Evolutionary conservation across 2,888 invertebrate species (phyloP).

Genomic region (Oligia fasciuncula): DNA sequence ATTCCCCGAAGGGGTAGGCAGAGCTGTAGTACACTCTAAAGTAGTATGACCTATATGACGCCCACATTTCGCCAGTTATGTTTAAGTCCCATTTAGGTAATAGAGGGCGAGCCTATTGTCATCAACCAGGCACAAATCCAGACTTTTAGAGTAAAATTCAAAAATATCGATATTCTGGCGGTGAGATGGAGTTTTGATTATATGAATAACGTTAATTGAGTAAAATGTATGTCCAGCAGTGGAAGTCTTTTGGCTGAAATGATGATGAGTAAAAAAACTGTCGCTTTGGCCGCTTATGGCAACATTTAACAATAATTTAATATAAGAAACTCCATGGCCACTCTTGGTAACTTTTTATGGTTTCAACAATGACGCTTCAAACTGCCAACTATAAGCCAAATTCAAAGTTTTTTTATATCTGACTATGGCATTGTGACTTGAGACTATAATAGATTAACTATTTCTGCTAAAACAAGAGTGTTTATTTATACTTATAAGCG

Average conservation of each 20-base stretch:
- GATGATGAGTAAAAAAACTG: neutral
- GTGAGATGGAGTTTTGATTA: too few relatives aligned
- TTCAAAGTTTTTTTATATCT: slow-evolving; percentile 13
- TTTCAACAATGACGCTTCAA: neutral
- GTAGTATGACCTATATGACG: neutral
- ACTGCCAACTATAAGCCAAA: neutral
- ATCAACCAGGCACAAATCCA: neutral
- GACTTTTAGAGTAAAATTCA: slow-evolving; percentile 31
- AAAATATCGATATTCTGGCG: neutral
- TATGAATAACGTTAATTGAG: too few relatives aligned
- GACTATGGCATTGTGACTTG: slow-evolving; percentile 30
- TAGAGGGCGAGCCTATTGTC: too few relatives aligned
- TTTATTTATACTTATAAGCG: slow-evolving; percentile 43
- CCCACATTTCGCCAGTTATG: neutral
- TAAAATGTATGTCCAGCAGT: too few relatives aligned
- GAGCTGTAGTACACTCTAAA: too few relatives aligned
- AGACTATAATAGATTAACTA: slow-evolving; percentile 29
- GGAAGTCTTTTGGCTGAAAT: too few relatives aligned
- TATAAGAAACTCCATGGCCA: slow-evolving; percentile 14
- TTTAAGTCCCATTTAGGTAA: neutral
- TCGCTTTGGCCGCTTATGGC: neutral
- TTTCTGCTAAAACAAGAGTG: slow-evolving; percentile 12
- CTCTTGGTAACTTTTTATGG: slow-evolving; percentile 12
- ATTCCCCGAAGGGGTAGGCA: neutral
- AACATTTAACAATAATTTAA: slow-evolving; percentile 14